phyloP scores from a whole-genome alignment of 1,140 invertebrate species.

The Hydropsyche tenuis region DNA sequence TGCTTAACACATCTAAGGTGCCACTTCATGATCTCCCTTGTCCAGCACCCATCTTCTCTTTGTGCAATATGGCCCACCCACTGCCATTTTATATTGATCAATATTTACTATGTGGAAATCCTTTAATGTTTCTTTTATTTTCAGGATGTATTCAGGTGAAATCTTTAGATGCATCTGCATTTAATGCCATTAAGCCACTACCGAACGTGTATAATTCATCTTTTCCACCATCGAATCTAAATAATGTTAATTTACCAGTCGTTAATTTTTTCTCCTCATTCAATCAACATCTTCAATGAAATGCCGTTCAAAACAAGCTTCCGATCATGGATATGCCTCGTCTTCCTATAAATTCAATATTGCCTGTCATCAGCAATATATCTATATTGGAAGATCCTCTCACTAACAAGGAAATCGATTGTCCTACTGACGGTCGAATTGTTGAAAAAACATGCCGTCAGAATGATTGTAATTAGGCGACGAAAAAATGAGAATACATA shows the following conservation, averaged over 20 bases:
- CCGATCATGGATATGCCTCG: conserved; percentile 43
- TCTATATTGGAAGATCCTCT: conserved; percentile 38
- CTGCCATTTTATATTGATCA: too few species aligned
- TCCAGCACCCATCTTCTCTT: too few species aligned
- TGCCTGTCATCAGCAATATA: conserved; percentile 34
- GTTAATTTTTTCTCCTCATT: conserved; percentile 39
- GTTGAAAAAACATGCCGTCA: conserved; percentile 71
- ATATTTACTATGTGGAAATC: too few species aligned
- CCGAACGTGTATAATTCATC: too few species aligned
- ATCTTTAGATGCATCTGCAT: not conserved
- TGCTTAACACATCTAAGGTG: too few species aligned
- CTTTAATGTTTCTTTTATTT: too few species aligned
- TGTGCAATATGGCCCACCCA: too few species aligned
- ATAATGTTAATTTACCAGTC: too few species aligned
- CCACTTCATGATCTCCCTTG: too few species aligned
- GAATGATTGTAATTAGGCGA: conserved; percentile 78
- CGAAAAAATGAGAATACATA: conserved; percentile 89
- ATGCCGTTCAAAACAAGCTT: conserved; percentile 15
- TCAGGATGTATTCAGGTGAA: not conserved
- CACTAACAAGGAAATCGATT: conserved; percentile 38
- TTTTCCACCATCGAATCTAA: too few species aligned
- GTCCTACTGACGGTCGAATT: conserved; percentile 52
- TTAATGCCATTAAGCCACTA: not conserved
- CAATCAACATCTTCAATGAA: conserved; percentile 33
- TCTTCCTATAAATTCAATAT: conserved; percentile 28